These are phyloP conservation scores for Atta texana DNA, from an alignment of 1,140 invertebrate genomes.

Conservation along the genomic window DNA sequence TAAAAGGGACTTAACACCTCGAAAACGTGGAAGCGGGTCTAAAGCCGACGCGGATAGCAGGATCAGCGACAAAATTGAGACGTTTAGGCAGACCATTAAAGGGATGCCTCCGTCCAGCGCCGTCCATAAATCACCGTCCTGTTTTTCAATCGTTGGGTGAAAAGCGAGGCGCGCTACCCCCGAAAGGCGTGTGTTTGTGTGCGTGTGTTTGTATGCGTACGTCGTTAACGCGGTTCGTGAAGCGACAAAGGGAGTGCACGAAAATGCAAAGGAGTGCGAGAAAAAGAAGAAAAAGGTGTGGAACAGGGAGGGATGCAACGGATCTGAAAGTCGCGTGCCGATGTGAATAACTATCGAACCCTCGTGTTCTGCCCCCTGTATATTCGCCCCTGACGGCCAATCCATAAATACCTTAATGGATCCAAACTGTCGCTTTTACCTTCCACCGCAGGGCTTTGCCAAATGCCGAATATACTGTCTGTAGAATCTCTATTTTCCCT, in stretches of 20 bases:
- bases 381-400: constrained; percentile 63
- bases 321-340: constrained; percentile 72
- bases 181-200: constrained; percentile 51
- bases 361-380: constrained; percentile 59
- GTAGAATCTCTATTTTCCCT: constrained; percentile 14
- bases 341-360: constrained; percentile 67
- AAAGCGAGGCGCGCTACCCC: constrained; percentile 69
- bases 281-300: not conserved
- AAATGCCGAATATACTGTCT: constrained; percentile 38
- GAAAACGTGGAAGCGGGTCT: not conserved
- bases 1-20: constrained; percentile 31
- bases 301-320: constrained; percentile 1
- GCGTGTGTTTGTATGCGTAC: not conserved
- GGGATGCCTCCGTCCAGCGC: constrained; percentile 55
- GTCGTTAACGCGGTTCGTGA: not conserved
- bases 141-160: constrained; percentile 63
- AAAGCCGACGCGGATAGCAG: constrained; percentile 27
- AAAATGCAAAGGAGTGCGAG: constrained; percentile 19
- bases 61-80: constrained; percentile 69
- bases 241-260: not conserved
- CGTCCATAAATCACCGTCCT: constrained; percentile 70
- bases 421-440: constrained; percentile 82
- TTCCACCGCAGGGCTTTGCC: constrained; percentile 56
- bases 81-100: constrained; percentile 67
- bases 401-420: constrained; percentile 84